Conservation (phyloP, 2,797 vertebrate species). For the Rhabdophis nuchalis region DNA sequence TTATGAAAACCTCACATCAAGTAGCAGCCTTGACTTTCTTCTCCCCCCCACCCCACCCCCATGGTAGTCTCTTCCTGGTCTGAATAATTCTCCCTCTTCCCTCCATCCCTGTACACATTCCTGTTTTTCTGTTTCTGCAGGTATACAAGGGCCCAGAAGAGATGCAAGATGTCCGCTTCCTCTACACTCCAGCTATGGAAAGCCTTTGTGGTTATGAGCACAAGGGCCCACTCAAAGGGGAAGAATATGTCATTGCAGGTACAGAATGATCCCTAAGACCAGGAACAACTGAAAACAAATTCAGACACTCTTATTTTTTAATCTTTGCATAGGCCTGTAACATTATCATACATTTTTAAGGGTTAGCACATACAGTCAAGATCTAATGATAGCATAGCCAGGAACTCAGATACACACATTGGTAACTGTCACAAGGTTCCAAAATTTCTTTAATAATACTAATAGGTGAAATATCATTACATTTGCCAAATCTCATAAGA, state of each 20-base stretch:
- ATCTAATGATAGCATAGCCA: background rate
- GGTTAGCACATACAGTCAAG: background rate
- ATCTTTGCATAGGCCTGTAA: background rate
- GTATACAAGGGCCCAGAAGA: slow-evolving; percentile 52
- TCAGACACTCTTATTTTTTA: background rate
- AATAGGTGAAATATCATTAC: background rate
- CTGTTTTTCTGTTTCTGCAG: slow-evolving; percentile 31
- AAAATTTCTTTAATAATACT: background rate
- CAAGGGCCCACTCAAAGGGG: slow-evolving; percentile 41
- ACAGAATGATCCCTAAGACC: background rate
- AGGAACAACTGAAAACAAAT: background rate
- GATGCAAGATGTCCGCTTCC: slow-evolving; percentile 42
- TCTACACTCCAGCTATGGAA: slow-evolving; percentile 55
- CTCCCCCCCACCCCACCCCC: background rate
- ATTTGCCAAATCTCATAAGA: background rate
- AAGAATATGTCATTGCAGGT: slow-evolving; percentile 64
- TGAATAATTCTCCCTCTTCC: background rate
- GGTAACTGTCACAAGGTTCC: background rate
- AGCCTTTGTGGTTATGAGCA: slow-evolving; percentile 64
- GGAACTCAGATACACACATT: background rate
- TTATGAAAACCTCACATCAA: background rate
- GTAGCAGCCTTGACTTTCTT: background rate
- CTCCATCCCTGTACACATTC: background rate
- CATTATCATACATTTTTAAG: background rate
- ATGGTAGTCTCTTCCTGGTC: background rate